Evolutionary conservation across 2,888 invertebrate species (phyloP), one percentile per base, ranked within the genome.

Genomic region (Xanthia togata): DNA sequence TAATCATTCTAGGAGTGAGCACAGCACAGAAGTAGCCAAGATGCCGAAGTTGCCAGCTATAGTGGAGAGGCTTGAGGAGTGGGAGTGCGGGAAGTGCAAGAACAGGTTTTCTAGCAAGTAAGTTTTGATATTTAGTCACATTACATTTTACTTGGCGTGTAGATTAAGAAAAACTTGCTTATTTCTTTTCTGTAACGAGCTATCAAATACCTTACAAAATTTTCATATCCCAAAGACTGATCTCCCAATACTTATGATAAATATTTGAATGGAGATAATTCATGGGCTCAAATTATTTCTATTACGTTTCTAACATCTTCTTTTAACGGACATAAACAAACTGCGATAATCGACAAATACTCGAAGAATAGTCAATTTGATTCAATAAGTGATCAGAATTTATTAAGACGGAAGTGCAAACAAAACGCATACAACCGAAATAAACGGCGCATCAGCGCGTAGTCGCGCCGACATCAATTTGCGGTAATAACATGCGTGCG

Each of bases 1-100:
- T 50, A 97, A 97, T 76, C 98, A 98, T 91, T 94, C 96, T 73
- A 96, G 93, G 84, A 94, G 87, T 83, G 97, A 97, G 74, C 98
- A 97, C 84, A 94, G 95, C 65, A 84, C 89, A 11, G 84, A 87
- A 4, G 78, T 79, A 2, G 75, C 80, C 5, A 91, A 90, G 68
- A 81, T 84, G 14, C 75, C 86, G 1, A 91, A 90, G 69, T 70
- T 89, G 20, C 72, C 87, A 17, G 72, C 83, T 3, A 81, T 87
- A 9, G 82, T 86, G 3, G 90, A 91, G 59, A 86, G 83, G 23
- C 87, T 83, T 44, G 86, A 89, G 12, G 88, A 91, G 5, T 91
- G 88, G 85, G 89, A 84, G 31, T 94, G 94, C 69, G 86, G 80
- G 0, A 92, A 91, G 47, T 95, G 95, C 76, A 89, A 90, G 69